These are phyloP conservation scores for Platyscelio sp. DNA, from an alignment of 2,888 invertebrate genomes.

Conservation along the genomic window DNA sequence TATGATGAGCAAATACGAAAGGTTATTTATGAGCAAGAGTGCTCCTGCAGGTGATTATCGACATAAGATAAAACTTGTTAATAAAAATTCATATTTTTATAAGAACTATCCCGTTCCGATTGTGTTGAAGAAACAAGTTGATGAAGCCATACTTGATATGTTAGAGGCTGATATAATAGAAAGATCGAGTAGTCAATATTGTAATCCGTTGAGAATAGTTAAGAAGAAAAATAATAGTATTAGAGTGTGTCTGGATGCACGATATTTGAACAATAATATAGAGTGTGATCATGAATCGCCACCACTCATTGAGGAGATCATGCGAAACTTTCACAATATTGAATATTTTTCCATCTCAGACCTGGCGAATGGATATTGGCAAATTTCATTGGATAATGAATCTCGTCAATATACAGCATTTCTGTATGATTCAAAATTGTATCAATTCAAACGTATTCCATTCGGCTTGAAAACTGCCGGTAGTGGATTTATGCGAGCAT, in stretches of 20 bases:
- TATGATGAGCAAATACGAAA: slow-evolving; percentile 17
- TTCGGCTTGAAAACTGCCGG: slow-evolving; percentile 68
- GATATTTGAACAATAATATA: slow-evolving; percentile 76
- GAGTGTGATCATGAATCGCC: slow-evolving; percentile 75
- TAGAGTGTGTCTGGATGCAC: slow-evolving; percentile 78
- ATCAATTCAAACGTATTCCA: slow-evolving; percentile 76
- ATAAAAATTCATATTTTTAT: slow-evolving; percentile 11
- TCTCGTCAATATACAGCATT: slow-evolving; percentile 70
- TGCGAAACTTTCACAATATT: slow-evolving; percentile 58
- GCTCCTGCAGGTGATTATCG: slow-evolving; percentile 53
- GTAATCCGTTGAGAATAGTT: slow-evolving; percentile 77
- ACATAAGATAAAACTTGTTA: background rate
- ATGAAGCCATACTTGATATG: slow-evolving; percentile 74
- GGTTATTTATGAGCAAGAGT: slow-evolving; percentile 67
- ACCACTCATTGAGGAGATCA: slow-evolving; percentile 63
- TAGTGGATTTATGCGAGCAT: slow-evolving; percentile 68
- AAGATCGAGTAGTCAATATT: slow-evolving; percentile 73
- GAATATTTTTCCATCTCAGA: slow-evolving; percentile 68
- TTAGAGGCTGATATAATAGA: slow-evolving; percentile 74
- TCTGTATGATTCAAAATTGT: slow-evolving; percentile 63
- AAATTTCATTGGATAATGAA: slow-evolving; percentile 19
- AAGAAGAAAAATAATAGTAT: slow-evolving; percentile 77
- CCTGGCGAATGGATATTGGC: slow-evolving; percentile 71
- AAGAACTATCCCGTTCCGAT: slow-evolving; percentile 77
- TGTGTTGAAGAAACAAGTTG: slow-evolving; percentile 71